Conservation (phyloP, 2,888 invertebrate species). For the Nineta flava region DNA sequence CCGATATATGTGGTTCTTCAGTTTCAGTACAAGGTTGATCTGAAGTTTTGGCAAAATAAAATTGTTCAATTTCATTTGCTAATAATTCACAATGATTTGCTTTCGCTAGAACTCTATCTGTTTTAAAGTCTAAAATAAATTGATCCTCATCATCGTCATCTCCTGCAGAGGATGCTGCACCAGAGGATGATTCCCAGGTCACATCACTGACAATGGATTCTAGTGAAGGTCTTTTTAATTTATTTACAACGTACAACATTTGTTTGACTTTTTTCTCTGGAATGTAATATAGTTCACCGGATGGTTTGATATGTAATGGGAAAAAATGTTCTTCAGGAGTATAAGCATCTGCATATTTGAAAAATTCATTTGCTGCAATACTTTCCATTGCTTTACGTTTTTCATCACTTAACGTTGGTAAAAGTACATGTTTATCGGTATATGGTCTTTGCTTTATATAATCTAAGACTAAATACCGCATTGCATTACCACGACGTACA, state of each 20-base stretch:
- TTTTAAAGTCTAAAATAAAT: background rate
- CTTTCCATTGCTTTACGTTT: constrained; percentile 1
- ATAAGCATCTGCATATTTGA: background rate
- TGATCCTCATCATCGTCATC: background rate
- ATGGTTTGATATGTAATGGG: background rate
- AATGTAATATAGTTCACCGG: background rate
- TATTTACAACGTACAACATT: background rate
- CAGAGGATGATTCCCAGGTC: background rate
- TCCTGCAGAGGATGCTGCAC: background rate
- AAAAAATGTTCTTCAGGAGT: background rate
- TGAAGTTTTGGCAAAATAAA: background rate
- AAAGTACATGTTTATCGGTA: background rate
- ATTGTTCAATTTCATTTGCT: background rate
- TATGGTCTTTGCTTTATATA: background rate
- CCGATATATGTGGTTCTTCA: too few species aligned
- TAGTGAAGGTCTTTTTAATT: background rate
- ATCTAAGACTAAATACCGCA: background rate
- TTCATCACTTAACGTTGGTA: background rate
- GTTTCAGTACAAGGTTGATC: too few species aligned
- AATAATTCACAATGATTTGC: background rate
- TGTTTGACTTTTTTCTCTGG: background rate
- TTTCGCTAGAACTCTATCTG: background rate
- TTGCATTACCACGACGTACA: background rate
- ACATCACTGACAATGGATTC: background rate
- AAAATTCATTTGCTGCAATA: background rate